These are phyloP conservation scores for Basileuterus tristriatus DNA, from an alignment of 2,797 vertebrate genomes.

Conservation along the genomic window DNA sequence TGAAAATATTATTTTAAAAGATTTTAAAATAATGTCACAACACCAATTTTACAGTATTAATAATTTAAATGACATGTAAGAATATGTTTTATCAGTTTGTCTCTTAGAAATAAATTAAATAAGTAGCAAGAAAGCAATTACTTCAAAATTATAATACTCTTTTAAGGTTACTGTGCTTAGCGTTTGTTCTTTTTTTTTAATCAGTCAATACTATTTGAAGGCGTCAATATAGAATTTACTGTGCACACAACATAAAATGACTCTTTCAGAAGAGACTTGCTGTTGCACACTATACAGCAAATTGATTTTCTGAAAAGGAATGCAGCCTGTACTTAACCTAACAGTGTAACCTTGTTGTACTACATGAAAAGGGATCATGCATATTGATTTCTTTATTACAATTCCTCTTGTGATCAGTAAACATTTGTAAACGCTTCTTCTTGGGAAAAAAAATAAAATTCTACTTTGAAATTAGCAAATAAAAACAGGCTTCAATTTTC, in stretches of 20 bases:
- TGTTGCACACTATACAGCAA: slow-evolving; percentile 83
- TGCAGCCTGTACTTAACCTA: slow-evolving; percentile 96
- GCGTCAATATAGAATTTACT: slow-evolving; percentile 77
- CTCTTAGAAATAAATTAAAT: slow-evolving; percentile 39
- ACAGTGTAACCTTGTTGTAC: slow-evolving; percentile 92
- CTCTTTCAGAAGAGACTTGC: slow-evolving; percentile 80
- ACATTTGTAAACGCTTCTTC: slow-evolving; percentile 74
- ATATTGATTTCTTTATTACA: slow-evolving; percentile 94
- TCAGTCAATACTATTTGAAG: slow-evolving; percentile 76
- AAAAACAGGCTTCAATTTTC: neutral
- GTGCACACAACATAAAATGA: slow-evolving; percentile 83
- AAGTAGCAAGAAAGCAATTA: slow-evolving; percentile 40
- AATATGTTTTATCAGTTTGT: neutral
- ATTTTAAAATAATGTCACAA: slow-evolving; percentile 24
- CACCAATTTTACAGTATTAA: neutral
- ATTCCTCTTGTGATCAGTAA: slow-evolving; percentile 83
- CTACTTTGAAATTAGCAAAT: slow-evolving; percentile 39
- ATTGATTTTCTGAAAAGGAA: slow-evolving; percentile 98
- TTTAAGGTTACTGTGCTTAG: slow-evolving; percentile 46
- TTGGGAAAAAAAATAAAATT: slow-evolving; percentile 21
- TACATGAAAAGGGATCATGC: slow-evolving; percentile 91
- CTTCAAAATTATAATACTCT: slow-evolving; percentile 32
- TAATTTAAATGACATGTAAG: slow-evolving; percentile 8
- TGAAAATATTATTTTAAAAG: slow-evolving; percentile 9
- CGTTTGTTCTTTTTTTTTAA: slow-evolving; percentile 55